phyloP scores from a whole-genome alignment of 2,113 vertebrate genomes.

The Furnarius figulus region DNA sequence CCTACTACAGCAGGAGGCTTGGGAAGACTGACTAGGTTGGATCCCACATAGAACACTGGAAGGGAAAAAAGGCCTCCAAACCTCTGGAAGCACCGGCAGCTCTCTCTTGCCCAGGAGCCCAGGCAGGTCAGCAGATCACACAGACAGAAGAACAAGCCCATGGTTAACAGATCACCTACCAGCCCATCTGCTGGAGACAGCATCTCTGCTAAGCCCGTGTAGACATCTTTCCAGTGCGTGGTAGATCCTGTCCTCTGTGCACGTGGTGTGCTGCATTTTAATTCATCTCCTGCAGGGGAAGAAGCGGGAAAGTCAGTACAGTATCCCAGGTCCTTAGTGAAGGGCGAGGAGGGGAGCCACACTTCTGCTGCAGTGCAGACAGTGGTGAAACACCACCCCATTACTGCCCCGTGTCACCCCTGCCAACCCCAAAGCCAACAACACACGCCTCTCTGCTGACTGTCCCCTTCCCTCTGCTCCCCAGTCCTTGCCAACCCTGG shows the following conservation, averaged over 20 bases:
- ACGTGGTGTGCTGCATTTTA: slow-evolving; percentile 96
- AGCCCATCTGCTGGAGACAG: slow-evolving; percentile 84
- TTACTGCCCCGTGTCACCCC: not conserved
- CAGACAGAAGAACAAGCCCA: not conserved
- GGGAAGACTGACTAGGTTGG: not conserved
- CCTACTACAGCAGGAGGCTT: not conserved
- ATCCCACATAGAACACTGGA: not conserved
- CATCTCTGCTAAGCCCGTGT: slow-evolving; percentile 83
- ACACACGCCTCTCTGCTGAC: not conserved
- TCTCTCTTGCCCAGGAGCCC: not conserved
- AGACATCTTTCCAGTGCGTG: slow-evolving; percentile 92
- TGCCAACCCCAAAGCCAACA: not conserved
- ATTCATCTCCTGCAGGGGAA: slow-evolving; percentile 78
- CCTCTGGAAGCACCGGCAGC: not conserved
- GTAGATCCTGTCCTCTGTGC: slow-evolving; percentile 97
- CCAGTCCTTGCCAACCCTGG: not conserved
- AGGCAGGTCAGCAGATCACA: not conserved
- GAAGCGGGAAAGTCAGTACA: not conserved
- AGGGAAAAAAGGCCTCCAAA: not conserved
- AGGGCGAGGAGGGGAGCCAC: not conserved
- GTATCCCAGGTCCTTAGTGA: not conserved
- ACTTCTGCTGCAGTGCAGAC: not conserved
- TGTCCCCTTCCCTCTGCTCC: not conserved
- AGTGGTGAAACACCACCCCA: not conserved
- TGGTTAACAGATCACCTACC: slow-evolving; percentile 73